phyloP scores from a whole-genome alignment of 1,140 invertebrate genomes.

The Atta colombica region DNA sequence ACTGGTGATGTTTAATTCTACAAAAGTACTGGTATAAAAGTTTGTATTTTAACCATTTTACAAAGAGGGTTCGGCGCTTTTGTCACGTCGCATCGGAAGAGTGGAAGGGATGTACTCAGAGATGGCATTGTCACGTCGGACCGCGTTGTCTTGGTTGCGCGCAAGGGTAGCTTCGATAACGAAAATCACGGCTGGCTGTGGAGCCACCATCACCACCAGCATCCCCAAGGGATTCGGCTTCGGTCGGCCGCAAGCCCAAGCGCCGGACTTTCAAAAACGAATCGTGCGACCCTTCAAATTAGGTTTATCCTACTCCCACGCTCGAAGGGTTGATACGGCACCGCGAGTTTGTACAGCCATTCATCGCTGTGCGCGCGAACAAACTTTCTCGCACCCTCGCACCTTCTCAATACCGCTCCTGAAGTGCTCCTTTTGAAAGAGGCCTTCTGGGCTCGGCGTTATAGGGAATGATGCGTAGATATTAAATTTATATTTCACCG shows the following conservation, averaged over 20 bases:
- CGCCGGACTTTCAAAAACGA: constrained; percentile 50
- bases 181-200: constrained; percentile 53
- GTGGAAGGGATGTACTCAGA: not conserved
- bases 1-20: constrained; percentile 4
- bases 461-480: constrained; percentile 2
- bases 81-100: not conserved
- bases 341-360: constrained; percentile 59
- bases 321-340: constrained; percentile 52
- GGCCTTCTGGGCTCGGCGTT: not conserved
- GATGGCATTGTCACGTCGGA: constrained; percentile 26
- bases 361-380: constrained; percentile 34
- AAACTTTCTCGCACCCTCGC: constrained; percentile 60
- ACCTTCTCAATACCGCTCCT: constrained; percentile 43
- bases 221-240: constrained; percentile 21
- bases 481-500: constrained; percentile 54
- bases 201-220: constrained; percentile 32
- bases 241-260: constrained; percentile 35
- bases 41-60: constrained; percentile 29
- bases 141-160: constrained; percentile 35
- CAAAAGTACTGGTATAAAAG: not conserved
- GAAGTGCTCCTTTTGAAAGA: constrained; percentile 39
- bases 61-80: constrained; percentile 15
- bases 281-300: constrained; percentile 59
- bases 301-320: constrained; percentile 58
- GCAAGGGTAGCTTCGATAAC: constrained; percentile 45